A percentile compares a stretch with the other conserved stretches of the same genome.
Conservation (phyloP, 2,797 vertebrate species). For the Myoxocephalus aenaeus region DNA sequence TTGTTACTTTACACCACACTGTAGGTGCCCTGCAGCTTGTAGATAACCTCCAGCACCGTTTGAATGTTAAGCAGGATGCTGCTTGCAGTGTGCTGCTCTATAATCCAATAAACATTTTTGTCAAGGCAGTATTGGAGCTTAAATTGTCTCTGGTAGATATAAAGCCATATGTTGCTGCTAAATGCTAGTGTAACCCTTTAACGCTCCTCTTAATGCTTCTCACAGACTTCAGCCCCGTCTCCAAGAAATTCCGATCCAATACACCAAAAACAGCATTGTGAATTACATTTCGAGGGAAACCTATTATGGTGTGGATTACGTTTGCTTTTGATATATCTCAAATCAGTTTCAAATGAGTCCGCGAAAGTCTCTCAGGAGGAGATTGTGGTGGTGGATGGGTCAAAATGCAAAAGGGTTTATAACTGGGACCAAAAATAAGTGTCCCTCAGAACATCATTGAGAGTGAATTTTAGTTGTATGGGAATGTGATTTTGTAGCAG, state of each 20-base stretch:
- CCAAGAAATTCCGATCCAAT: background rate
- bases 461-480: too few species aligned
- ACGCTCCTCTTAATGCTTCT: background rate
- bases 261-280: background rate
- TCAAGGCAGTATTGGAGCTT: slow-evolving; percentile 13
- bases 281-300: background rate
- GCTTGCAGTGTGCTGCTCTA: slow-evolving; percentile 10
- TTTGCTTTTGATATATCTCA: background rate
- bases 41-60: slow-evolving; percentile 21
- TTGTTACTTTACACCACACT: background rate
- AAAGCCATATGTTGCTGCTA: slow-evolving; percentile 13
- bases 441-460: too few species aligned
- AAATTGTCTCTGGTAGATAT: slow-evolving; percentile 14
- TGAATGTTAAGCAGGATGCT: slow-evolving; percentile 32
- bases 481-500: too few species aligned
- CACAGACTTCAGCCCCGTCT: background rate
- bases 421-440: background rate
- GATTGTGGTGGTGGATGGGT: too few species aligned
- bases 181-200: slow-evolving; percentile 6
- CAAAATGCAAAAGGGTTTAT: too few species aligned
- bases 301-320: background rate
- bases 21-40: slow-evolving; percentile 2
- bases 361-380: too few species aligned
- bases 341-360: too few species aligned
- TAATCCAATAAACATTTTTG: slow-evolving; percentile 34